phyloP scores from a whole-genome alignment of 2,888 invertebrate genomes.

The Melolontha melolontha region DNA sequence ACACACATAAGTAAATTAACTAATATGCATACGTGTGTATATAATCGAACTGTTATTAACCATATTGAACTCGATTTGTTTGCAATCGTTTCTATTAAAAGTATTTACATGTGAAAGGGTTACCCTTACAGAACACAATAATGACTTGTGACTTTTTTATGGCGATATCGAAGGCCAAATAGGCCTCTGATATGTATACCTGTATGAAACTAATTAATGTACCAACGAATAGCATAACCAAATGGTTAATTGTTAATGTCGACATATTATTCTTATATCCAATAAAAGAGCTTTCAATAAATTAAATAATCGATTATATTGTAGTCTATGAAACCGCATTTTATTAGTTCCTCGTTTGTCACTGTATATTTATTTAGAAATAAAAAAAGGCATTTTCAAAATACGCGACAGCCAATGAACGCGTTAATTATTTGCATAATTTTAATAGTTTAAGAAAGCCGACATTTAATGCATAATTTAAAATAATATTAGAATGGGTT shows the following conservation, averaged over 20 bases:
- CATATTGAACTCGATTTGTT: conserved; percentile 6
- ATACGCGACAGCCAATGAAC: background rate
- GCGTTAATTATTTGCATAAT: background rate
- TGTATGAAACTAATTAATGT: no score
- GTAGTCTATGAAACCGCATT: background rate
- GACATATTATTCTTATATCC: background rate
- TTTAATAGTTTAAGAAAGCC: background rate
- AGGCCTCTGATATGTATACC: background rate
- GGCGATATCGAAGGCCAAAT: conserved; percentile 4
- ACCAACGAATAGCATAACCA: no score
- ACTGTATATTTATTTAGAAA: background rate
- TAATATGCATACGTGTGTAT: no score
- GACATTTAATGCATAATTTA: background rate
- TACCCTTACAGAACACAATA: conserved; percentile 29
- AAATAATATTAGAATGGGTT: conserved; percentile 2
- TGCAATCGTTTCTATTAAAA: conserved; percentile 6
- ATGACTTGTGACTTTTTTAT: conserved; percentile 18
- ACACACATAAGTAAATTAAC: background rate
- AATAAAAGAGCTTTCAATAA: background rate
- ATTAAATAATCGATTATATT: conserved; percentile 4
- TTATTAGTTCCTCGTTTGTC: conserved; percentile 1
- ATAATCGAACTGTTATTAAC: background rate
- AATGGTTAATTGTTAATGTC: background rate
- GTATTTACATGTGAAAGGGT: conserved; percentile 30
- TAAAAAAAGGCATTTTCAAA: background rate